phyloP scores from a whole-genome alignment of 1,140 invertebrate species.

The Ectropis grisescens region DNA sequence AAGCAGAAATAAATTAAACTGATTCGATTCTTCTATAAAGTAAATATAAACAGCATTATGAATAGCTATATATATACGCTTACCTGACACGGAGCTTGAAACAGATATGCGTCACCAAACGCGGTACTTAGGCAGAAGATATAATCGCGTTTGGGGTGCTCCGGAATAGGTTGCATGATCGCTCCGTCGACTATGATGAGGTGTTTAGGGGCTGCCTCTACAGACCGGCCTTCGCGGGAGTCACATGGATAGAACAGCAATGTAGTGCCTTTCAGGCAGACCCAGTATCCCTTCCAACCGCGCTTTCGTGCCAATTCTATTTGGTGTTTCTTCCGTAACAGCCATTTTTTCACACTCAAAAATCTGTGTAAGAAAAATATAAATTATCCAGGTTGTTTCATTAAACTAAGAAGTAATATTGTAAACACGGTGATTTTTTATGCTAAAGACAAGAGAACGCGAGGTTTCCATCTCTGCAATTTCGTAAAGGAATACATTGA shows the following conservation, averaged over 20 bases:
- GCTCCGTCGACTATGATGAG: constrained; percentile 97
- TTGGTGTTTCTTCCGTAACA: constrained; percentile 96
- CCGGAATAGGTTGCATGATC: constrained; percentile 98
- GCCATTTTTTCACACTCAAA: constrained; percentile 98
- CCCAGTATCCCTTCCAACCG: constrained; percentile 99
- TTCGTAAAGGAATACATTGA: no score
- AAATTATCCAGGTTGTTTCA: no score
- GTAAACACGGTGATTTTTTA: no score
- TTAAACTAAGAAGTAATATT: no score
- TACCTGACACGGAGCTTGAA: constrained; percentile 89
- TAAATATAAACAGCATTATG: no score
- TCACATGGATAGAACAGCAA: constrained; percentile 97
- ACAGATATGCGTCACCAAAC: constrained; percentile 97
- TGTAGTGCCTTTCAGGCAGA: constrained; percentile 96
- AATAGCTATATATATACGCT: no score
- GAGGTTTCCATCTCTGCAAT: no score
- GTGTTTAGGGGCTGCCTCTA: constrained; percentile 94
- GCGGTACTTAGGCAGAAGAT: constrained; percentile 98
- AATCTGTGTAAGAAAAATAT: constrained; percentile 81
- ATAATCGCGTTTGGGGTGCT: constrained; percentile 97
- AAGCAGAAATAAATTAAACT: no score
- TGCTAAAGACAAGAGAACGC: no score
- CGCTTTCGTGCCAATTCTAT: constrained; percentile 95
- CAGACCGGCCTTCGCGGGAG: constrained; percentile 89
- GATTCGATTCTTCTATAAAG: no score